phyloP scores from a whole-genome alignment of 2,113 vertebrate species.

The Brachypteracias leptosomus region DNA sequence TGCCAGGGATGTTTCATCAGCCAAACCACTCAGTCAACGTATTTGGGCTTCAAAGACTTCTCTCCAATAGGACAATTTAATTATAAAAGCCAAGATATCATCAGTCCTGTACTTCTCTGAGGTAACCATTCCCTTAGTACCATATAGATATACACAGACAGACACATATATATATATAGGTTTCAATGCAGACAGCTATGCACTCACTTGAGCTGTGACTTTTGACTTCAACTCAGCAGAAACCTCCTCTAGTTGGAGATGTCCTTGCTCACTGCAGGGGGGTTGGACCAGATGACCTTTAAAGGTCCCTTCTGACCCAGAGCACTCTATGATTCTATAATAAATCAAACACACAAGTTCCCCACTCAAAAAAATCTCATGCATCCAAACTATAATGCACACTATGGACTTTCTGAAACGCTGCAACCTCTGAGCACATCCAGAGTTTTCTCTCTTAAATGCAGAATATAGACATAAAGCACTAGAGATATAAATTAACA shows the following conservation, averaged over 20 bases:
- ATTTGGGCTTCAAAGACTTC: background rate
- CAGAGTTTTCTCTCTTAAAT: background rate
- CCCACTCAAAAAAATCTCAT: background rate
- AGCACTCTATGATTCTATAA: background rate
- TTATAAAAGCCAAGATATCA: background rate
- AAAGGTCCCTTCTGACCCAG: background rate
- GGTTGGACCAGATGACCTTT: background rate
- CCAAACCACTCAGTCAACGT: rapidly evolving
- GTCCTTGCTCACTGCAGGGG: background rate
- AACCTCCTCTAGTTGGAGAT: background rate
- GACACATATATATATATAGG: rapidly evolving
- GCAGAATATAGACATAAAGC: background rate
- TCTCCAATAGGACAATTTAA: rapidly evolving
- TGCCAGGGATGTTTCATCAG: background rate
- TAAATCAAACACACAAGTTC: background rate
- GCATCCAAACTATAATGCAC: rapidly evolving
- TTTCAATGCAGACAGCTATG: background rate
- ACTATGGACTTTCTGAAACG: background rate
- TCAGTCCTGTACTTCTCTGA: background rate
- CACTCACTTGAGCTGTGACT: background rate
- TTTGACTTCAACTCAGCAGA: background rate
- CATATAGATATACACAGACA: rapidly evolving
- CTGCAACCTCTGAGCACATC: background rate
- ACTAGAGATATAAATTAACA: background rate
- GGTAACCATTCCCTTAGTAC: background rate